Percentiles rank a stretch among this genome's conserved stretches.
These are phyloP conservation scores for Arge pagana DNA, from an alignment of 2,888 invertebrate genomes.

Conservation along the genomic window DNA sequence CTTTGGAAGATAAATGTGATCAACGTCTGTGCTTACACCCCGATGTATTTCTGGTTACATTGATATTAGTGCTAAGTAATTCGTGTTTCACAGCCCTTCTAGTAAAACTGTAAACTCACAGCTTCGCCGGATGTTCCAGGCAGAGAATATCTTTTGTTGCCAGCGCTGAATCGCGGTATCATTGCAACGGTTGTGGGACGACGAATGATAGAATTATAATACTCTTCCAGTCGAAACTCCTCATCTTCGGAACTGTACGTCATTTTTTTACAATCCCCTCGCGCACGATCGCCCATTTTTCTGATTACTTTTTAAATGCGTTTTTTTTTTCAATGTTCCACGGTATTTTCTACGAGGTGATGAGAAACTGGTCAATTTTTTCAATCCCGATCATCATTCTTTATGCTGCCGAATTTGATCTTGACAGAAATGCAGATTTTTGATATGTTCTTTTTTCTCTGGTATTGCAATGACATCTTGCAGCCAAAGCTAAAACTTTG, in stretches of 20 bases:
- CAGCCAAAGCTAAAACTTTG: no score
- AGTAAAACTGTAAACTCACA: constrained; percentile 37
- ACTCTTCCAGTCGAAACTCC: constrained; percentile 34
- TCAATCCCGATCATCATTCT: constrained; percentile 21
- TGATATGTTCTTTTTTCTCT: constrained; percentile 4
- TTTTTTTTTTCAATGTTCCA: constrained; percentile 13
- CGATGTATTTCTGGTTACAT: no score
- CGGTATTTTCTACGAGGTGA: constrained; percentile 16
- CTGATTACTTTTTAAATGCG: constrained; percentile 1
- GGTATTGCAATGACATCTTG: no score
- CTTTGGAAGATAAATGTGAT: constrained; percentile 26
- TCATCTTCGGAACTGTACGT: constrained; percentile 43
- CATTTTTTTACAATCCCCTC: constrained; percentile 38
- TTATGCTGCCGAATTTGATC: constrained; percentile 22
- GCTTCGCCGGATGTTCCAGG: constrained; percentile 33
- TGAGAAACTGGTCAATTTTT: constrained; percentile 30
- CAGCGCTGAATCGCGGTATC: constrained; percentile 31
- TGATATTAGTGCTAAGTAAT: no score
- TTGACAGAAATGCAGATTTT: constrained; percentile 12
- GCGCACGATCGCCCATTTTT: constrained; percentile 40
- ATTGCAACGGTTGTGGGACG: constrained; percentile 25
- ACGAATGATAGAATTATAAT: constrained; percentile 29
- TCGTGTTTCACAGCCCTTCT: no score
- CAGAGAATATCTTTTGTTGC: constrained; percentile 29
- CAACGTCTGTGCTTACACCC: not conserved